phyloP scores from a whole-genome alignment of 2,888 invertebrate genomes.

The Athalia cordata region DNA sequence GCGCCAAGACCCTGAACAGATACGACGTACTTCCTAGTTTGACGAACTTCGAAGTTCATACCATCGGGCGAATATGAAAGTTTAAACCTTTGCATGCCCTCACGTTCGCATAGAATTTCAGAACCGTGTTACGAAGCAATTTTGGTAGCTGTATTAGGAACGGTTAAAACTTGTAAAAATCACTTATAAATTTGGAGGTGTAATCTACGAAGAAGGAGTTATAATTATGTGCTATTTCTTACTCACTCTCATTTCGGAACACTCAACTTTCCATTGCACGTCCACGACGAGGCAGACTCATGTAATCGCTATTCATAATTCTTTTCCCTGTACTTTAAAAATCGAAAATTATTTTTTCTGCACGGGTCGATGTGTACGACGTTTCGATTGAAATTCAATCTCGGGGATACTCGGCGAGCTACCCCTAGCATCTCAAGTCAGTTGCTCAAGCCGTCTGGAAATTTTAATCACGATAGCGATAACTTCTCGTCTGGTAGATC shows the following conservation, averaged over 20 bases:
- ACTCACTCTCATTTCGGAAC: no score
- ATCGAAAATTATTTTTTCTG: no score
- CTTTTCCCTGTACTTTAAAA: no score
- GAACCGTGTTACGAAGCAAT: not conserved
- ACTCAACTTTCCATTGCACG: no score
- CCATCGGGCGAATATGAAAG: not conserved
- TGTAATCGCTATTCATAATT: no score
- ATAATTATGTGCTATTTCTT: not conserved
- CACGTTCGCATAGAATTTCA: constrained; percentile 4
- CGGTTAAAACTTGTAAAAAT: not conserved
- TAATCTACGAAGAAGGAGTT: no score
- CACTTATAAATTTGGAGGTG: not conserved
- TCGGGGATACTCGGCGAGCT: no score
- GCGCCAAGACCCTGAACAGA: not conserved
- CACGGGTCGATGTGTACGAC: no score
- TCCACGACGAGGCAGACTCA: no score
- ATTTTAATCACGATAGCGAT: not conserved
- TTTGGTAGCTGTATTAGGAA: constrained; percentile 4
- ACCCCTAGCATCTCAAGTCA: no score
- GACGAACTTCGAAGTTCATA: constrained; percentile 10
- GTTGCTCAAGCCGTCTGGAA: no score
- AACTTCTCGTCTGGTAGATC: constrained; percentile 9
- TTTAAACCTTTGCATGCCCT: constrained; percentile 26
- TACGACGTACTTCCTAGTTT: not conserved
- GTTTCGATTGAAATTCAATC: no score